Conservation (phyloP, 2,113 vertebrate genomes). For the Ellobius talpinus region DNA sequence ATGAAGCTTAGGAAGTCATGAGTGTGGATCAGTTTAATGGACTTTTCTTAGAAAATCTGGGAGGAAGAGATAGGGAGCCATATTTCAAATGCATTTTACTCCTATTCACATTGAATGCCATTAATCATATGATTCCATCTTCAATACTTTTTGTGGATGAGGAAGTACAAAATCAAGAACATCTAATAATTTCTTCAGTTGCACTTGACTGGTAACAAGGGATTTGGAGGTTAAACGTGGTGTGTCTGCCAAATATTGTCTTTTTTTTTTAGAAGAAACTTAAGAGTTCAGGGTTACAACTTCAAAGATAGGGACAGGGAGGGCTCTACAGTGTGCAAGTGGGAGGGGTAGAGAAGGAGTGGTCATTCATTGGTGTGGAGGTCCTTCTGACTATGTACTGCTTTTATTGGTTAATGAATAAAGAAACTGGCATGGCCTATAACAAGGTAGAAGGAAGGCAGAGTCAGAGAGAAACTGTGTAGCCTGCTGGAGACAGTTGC, state of each 20-base stretch:
- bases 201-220: not conserved
- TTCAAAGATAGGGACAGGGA: too few species aligned
- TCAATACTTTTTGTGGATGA: not conserved
- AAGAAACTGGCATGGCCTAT: too few species aligned
- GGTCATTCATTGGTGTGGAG: fast-evolving
- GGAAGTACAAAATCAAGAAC: not conserved
- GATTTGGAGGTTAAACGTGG: not conserved
- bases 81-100: not conserved
- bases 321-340: fast-evolving
- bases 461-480: too few species aligned
- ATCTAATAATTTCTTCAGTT: not conserved
- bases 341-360: not conserved
- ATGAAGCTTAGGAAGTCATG: not conserved
- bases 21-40: not conserved
- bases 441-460: too few species aligned
- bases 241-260: not conserved
- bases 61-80: not conserved
- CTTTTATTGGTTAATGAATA: too few species aligned
- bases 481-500: too few species aligned
- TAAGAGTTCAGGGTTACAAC: not conserved
- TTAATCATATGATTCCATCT: not conserved
- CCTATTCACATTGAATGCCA: not conserved
- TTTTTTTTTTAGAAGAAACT: not conserved
- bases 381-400: too few species aligned
- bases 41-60: not conserved